phyloP scores from a whole-genome alignment of 2,113 vertebrate genomes.

The Climacteris rufus region DNA sequence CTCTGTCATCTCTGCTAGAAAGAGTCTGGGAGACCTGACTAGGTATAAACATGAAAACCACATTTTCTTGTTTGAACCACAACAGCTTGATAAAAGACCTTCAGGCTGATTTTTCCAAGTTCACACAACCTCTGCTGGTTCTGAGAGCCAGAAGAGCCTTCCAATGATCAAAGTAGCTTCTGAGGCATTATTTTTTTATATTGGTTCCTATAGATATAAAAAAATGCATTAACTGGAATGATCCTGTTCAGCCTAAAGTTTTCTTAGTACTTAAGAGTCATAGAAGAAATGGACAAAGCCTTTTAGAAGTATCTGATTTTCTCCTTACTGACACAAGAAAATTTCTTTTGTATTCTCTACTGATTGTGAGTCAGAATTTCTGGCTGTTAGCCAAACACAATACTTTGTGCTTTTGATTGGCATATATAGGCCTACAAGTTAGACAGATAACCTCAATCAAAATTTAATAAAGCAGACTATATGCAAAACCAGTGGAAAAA shows the following conservation, averaged over 20 bases:
- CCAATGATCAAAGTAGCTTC: not conserved
- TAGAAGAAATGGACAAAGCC: not conserved
- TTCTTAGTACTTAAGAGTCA: not conserved
- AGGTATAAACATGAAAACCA: not conserved
- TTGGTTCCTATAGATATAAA: not conserved
- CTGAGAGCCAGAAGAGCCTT: not conserved
- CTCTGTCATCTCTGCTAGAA: not conserved
- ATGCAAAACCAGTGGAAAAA: not conserved
- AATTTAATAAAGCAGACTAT: not conserved
- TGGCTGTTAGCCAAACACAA: conserved; percentile 4
- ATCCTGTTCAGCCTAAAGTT: not conserved
- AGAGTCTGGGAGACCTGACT: not conserved
- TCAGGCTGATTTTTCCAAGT: not conserved
- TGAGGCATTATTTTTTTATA: not conserved
- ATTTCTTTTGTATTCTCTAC: not conserved
- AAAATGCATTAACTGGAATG: not conserved
- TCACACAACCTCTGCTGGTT: not conserved
- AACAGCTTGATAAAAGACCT: not conserved
- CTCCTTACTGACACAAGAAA: not conserved
- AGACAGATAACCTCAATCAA: conserved; percentile 8
- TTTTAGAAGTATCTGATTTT: not conserved
- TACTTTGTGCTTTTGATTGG: not conserved
- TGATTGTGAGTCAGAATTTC: conserved; percentile 14
- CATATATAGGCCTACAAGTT: not conserved
- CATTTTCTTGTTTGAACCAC: not conserved